phyloP scores from a whole-genome alignment of 1,140 invertebrate genomes.

The Rhizoglyphus robini region DNA sequence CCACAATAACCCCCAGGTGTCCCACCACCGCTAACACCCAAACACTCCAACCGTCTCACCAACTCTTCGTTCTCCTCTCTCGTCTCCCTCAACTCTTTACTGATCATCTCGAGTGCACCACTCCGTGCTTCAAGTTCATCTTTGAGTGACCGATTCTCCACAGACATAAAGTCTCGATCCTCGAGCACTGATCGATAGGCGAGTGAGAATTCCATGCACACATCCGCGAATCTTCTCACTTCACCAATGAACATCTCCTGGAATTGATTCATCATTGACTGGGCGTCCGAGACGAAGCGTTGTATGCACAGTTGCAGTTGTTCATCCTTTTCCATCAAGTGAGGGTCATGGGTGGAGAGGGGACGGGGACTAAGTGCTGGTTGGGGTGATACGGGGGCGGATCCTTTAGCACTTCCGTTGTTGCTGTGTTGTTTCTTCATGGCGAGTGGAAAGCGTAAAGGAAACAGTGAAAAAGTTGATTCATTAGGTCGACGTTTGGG shows the following conservation, averaged over 20 bases:
- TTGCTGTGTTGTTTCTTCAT: no score
- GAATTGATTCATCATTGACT: slow-evolving; percentile 15
- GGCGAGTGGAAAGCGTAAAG: no score
- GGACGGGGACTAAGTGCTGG: neutral
- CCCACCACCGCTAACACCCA: neutral
- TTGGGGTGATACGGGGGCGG: no score
- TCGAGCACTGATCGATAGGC: neutral
- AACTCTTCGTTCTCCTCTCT: slow-evolving; percentile 10
- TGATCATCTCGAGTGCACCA: neutral
- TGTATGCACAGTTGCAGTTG: slow-evolving; percentile 12
- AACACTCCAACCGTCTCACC: neutral
- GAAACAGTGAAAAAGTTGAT: no score
- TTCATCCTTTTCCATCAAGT: slow-evolving; percentile 13
- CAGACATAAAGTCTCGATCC: neutral
- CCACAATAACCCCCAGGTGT: neutral
- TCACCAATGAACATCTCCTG: slow-evolving; percentile 3
- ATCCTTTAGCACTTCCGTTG: no score
- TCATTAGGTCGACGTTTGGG: no score
- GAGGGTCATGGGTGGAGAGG: neutral
- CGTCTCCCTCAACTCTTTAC: neutral
- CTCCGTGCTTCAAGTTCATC: slow-evolving; percentile 16
- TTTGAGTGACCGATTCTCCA: neutral
- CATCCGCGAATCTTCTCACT: slow-evolving; percentile 3
- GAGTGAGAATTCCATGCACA: slow-evolving; percentile 12
- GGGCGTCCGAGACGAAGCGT: slow-evolving; percentile 2